Evolutionary conservation across 2,888 invertebrate species (phyloP), one percentile per base, ranked within the genome.

Genomic region (Heteropelma amictum): DNA sequence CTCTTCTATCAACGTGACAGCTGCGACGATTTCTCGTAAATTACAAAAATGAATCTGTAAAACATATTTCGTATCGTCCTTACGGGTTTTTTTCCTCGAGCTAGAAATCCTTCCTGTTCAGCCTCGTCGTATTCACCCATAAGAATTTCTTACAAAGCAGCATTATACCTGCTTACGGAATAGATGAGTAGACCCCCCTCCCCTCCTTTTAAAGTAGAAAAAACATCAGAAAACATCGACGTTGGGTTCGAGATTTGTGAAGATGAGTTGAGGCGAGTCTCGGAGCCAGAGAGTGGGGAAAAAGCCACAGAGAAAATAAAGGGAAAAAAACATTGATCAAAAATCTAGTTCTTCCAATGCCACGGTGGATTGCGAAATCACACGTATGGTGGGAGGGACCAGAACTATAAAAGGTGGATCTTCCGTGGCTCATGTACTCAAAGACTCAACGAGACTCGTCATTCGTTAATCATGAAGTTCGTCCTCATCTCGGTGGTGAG

Each of bases 341-440:
- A 84, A 84, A 85, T 87, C 87, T 87, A 87, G 88, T 87, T 86
- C 86, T 86, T 47, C 83, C 88, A 88, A 88, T 88, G 88, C 86
- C 88, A 87, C 80, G 72, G 76, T 14, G 60, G 76, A 84, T 87
- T 87, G 81, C 81, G 86, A 87, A 86, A 87, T 80, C 33, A 28
- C 35, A 72, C 75, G 72, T 65, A 77, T 79, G 83, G 83, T 77
- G 83, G 85, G 84, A 84, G 81, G 79, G 79, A 80, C 80, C 72
- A 79, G 69, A 80, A 72, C 85, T 89, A 89, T 89, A 89, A 88
- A 89, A 89, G 87, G 81, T 87, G 82, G 86, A 82, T 83, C 84
- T 83, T 81, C 74, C 75, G 79, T 79, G 79, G 78, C 77, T 78
- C 77, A 76, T 82, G 78, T 78, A 79, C 77, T 83, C 81, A 82